These are phyloP conservation scores for Clivina fossor DNA, from an alignment of 2,888 invertebrate genomes.

Conservation along the genomic window DNA sequence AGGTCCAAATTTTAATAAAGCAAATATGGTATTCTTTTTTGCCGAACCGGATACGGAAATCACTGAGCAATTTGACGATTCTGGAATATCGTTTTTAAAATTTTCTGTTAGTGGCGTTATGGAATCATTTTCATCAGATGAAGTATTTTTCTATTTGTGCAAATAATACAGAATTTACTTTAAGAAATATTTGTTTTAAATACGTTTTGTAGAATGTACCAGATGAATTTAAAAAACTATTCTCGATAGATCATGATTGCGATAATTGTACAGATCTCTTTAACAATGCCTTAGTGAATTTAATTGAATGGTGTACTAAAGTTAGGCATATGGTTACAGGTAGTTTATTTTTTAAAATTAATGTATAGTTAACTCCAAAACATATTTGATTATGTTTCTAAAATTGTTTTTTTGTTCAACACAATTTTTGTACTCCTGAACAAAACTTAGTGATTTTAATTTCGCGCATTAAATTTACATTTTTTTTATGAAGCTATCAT, in stretches of 20 bases:
- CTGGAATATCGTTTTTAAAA: constrained; percentile 20
- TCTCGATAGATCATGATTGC: constrained; percentile 8
- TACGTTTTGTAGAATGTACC: too few relatives aligned
- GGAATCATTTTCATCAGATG: too few relatives aligned
- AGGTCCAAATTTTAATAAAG: constrained; percentile 19
- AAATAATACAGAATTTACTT: too few relatives aligned
- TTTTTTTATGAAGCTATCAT: too few relatives aligned
- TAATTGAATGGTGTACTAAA: constrained; percentile 18
- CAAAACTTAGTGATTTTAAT: too few relatives aligned
- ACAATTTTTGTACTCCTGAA: too few relatives aligned
- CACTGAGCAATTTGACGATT: background rate
- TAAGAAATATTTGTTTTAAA: too few relatives aligned
- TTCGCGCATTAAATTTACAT: too few relatives aligned
- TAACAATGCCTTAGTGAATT: constrained; percentile 8
- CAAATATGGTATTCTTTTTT: constrained; percentile 25
- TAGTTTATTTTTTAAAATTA: background rate
- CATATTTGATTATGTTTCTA: background rate
- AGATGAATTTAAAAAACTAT: constrained; percentile 9
- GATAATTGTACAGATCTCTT: constrained; percentile 11
- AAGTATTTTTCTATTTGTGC: too few relatives aligned
- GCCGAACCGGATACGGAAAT: constrained; percentile 15
- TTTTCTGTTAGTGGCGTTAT: constrained; percentile 19
- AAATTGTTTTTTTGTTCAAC: too few relatives aligned
- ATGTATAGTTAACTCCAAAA: background rate
- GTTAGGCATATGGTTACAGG: constrained; percentile 22